Evolutionary conservation across 2,888 invertebrate species (phyloP).

Genomic region (Pseudoips prasinana): DNA sequence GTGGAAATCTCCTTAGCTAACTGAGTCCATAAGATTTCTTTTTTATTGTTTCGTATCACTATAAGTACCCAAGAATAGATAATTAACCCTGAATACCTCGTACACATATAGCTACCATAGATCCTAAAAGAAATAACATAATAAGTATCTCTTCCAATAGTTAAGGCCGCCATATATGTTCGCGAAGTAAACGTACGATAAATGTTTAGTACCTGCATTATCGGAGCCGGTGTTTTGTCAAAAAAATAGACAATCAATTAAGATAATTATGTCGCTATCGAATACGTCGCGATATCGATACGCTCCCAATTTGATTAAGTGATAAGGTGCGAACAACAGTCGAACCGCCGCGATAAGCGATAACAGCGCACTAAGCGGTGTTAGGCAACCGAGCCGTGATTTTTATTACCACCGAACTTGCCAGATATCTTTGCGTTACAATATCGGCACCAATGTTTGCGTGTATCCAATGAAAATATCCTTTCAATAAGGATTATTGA

Average conservation of each 20-base stretch:
- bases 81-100: too few species aligned
- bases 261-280: constrained; percentile 73
- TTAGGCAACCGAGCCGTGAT: constrained; percentile 72
- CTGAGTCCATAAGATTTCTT: too few species aligned
- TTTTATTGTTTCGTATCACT: too few species aligned
- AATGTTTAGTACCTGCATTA: too few species aligned
- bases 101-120: too few species aligned
- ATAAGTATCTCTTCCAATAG: too few species aligned
- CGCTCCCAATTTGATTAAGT: constrained; percentile 78
- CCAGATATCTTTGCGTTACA: constrained; percentile 51
- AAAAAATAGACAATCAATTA: constrained; percentile 76
- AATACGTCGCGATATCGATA: constrained; percentile 71
- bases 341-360: constrained; percentile 70
- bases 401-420: constrained; percentile 72
- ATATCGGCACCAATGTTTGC: constrained; percentile 37
- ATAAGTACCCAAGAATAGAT: too few species aligned
- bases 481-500: too few species aligned
- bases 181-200: too few species aligned
- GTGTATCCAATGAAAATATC: neutral
- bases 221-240: constrained; percentile 60
- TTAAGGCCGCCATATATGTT: too few species aligned
- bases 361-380: constrained; percentile 71
- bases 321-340: constrained; percentile 72
- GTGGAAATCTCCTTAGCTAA: too few species aligned
- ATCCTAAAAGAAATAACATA: too few species aligned